Evolutionary conservation across 2,888 invertebrate species (phyloP).

Genomic region (Epinotia brunnichana): DNA sequence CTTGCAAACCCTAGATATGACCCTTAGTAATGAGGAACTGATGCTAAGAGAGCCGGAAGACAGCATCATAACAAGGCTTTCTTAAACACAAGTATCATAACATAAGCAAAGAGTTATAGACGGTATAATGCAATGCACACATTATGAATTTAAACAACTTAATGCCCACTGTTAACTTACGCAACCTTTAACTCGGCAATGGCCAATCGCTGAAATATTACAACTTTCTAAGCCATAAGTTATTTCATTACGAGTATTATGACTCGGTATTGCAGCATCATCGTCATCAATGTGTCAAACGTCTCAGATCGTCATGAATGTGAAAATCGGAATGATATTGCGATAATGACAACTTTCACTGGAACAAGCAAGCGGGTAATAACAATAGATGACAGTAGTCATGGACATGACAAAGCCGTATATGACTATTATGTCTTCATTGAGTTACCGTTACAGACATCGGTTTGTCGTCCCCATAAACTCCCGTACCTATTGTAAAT

Average conservation of each 20-base stretch:
- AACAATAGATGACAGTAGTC: not conserved
- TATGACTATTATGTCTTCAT: not conserved
- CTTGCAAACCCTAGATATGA: no score
- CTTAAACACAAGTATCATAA: constrained; percentile 11
- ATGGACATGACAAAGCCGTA: not conserved
- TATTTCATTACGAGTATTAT: constrained; percentile 25
- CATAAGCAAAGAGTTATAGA: constrained; percentile 6
- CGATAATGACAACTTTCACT: constrained; percentile 31
- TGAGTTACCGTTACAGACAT: not conserved
- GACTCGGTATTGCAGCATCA: constrained; percentile 27
- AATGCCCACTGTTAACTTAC: constrained; percentile 32
- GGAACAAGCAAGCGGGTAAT: not conserved
- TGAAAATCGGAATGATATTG: constrained; percentile 17
- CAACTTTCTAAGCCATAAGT: constrained; percentile 39
- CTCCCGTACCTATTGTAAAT: no score
- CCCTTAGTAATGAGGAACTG: no score
- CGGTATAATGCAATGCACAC: constrained; percentile 16
- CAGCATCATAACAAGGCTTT: constrained; percentile 13
- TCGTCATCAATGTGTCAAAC: constrained; percentile 21
- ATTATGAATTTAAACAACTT: constrained; percentile 33
- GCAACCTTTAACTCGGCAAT: constrained; percentile 18
- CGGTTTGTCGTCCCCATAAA: no score
- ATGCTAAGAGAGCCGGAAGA: no score
- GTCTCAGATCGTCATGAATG: not conserved
- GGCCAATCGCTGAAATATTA: constrained; percentile 27